Conservation (phyloP, 2,113 vertebrate species). For the Abramis brama region DNA sequence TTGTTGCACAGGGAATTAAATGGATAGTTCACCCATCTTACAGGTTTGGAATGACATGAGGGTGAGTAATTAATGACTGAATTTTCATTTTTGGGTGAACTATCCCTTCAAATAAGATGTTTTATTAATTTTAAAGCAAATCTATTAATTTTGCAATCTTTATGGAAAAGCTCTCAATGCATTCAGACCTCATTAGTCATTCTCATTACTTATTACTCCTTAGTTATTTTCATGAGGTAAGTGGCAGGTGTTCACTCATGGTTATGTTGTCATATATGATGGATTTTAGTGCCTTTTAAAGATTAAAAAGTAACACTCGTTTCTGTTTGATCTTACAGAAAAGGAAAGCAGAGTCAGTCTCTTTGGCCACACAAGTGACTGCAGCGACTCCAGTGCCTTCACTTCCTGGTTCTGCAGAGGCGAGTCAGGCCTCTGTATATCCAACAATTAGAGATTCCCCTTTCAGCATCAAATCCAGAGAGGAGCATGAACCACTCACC, state of each 20-base stretch:
- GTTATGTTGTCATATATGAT: not conserved
- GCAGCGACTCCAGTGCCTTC: constrained; percentile 81
- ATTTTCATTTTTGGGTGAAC: no score
- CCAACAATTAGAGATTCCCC: constrained; percentile 76
- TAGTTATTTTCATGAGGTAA: constrained; percentile 14
- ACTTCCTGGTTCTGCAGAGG: constrained; percentile 79
- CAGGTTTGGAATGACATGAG: no score
- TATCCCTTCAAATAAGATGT: not conserved
- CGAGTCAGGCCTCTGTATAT: constrained; percentile 82
- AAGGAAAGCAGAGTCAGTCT: constrained; percentile 86
- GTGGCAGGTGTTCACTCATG: not conserved
- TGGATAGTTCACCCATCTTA: no score
- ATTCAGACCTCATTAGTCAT: not conserved
- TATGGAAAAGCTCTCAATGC: not conserved
- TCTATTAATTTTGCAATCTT: not conserved
- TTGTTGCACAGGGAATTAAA: not conserved
- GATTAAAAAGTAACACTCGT: not conserved
- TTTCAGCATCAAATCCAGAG: constrained; percentile 72
- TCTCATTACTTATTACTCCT: not conserved
- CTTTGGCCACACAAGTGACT: constrained; percentile 75
- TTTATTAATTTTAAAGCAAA: not conserved
- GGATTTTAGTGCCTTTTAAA: not conserved
- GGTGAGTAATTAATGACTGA: no score
- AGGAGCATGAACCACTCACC: constrained; percentile 75
- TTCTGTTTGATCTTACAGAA: constrained; percentile 77